A percentile compares a stretch with the other conserved stretches of the same genome.
Conservation (phyloP, 2,113 vertebrate species). For the Eptesicus fuscus region DNA sequence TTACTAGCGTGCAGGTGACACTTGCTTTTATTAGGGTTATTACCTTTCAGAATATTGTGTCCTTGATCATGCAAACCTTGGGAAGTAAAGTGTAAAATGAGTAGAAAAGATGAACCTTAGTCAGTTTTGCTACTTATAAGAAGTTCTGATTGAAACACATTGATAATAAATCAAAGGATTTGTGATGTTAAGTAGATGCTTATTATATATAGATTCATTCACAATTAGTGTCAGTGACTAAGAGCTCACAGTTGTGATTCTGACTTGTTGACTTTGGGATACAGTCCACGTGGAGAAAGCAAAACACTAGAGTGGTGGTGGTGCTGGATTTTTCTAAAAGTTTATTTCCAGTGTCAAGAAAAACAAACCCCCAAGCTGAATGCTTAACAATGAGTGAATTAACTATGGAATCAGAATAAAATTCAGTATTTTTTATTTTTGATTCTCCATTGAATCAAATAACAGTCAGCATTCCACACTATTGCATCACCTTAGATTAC, state of each 20-base stretch:
- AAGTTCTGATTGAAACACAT: neutral
- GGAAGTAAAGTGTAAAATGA: neutral
- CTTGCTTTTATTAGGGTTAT: neutral
- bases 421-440: neutral
- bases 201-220: neutral
- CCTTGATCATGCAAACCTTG: neutral
- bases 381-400: neutral
- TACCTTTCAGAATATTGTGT: neutral
- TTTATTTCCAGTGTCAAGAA: neutral
- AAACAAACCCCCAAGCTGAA: neutral
- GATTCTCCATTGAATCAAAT: neutral
- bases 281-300: neutral
- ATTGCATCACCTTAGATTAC: neutral
- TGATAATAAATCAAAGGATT: neutral
- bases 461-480: neutral
- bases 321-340: conserved; percentile 14
- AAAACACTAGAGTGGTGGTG: neutral
- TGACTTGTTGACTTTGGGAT: neutral
- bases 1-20: neutral
- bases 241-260: neutral
- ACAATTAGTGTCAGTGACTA: neutral
- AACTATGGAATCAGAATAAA: neutral
- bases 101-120: neutral
- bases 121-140: neutral
- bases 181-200: neutral